These are phyloP conservation scores for Oreochromis mossambicus DNA, from an alignment of 2,797 vertebrate genomes.

Conservation along the genomic window DNA sequence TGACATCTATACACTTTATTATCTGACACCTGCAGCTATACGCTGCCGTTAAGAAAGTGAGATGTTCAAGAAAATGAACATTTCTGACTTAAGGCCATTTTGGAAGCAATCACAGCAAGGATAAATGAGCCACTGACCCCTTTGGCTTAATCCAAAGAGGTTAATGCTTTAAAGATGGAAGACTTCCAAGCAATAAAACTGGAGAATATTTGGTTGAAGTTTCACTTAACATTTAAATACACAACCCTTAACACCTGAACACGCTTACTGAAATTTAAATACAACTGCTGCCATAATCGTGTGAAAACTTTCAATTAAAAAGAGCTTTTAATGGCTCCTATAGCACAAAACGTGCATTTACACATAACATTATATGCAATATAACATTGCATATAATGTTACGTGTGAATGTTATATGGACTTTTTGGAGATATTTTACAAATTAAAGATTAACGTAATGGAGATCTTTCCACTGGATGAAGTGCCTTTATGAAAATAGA, in stretches of 20 bases:
- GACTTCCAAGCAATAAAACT: slow-evolving; percentile 8
- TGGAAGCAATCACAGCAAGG: slow-evolving; percentile 38
- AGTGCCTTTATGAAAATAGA: too few species aligned
- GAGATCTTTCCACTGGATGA: too few species aligned
- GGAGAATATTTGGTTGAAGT: slow-evolving; percentile 11
- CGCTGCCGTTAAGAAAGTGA: slow-evolving; percentile 18
- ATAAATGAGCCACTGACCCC: slow-evolving; percentile 46
- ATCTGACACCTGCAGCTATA: slow-evolving; percentile 42
- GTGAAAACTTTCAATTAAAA: background rate
- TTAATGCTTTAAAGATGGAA: slow-evolving; percentile 56
- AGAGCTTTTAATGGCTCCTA: background rate
- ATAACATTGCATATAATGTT: background rate
- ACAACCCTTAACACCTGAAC: background rate
- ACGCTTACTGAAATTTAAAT: background rate
- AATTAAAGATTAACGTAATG: too few species aligned
- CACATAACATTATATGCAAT: background rate
- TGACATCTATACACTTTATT: slow-evolving; percentile 36
- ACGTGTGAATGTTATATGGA: background rate
- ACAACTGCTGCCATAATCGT: background rate
- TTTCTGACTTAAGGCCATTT: slow-evolving; percentile 32
- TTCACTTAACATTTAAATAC: slow-evolving; percentile 12
- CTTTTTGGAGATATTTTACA: too few species aligned
- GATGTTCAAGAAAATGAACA: slow-evolving; percentile 32
- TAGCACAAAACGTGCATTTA: background rate
- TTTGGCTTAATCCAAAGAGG: slow-evolving; percentile 51